Evolutionary conservation across 1,140 invertebrate genomes (phyloP), one percentile per base, ranked within the genome.

Genomic region (Mya arenaria): DNA sequence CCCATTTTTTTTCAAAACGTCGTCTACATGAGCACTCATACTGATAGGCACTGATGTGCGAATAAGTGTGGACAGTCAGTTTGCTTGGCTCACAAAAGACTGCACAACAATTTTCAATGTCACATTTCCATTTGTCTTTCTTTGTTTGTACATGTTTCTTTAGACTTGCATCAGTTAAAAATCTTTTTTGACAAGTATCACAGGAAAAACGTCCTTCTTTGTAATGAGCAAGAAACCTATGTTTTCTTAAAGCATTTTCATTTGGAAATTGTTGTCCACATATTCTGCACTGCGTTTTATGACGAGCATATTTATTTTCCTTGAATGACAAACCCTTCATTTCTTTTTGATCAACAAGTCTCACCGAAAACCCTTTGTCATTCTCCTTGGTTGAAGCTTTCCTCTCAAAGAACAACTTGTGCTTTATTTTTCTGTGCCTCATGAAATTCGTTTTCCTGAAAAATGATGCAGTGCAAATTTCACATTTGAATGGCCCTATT

Each of bases 401-500:
- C n/a, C n/a, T n/a, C n/a, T n/a, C n/a, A n/a, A n/a, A n/a, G n/a
- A n/a, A n/a, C n/a, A n/a, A n/a, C n/a, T n/a, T n/a, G n/a, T n/a
- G n/a, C n/a, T n/a, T n/a, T n/a, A n/a, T n/a, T n/a, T n/a, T n/a
- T n/a, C n/a, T n/a, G n/a, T n/a, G n/a, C n/a, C n/a, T n/a, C n/a
- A n/a, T n/a, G n/a, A n/a, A n/a, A n/a, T n/a, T n/a, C n/a, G n/a
- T n/a, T n/a, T n/a, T n/a, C n/a, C n/a, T n/a, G n/a, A n/a, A n/a
- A n/a, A n/a, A n/a, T n/a, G n/a, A n/a, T n/a, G n/a, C n/a, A n/a
- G n/a, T n/a, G n/a, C n/a, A n/a, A n/a, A 63, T 32, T 1, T 34
- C n/a, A 28, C 60, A 63, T 15, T 36, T 63, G 39, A n/a, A 19
- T 63, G 60, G n/a, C n/a, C n/a, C n/a, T n/a, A n/a, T n/a, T n/a